Evolutionary conservation across 2,113 vertebrate genomes (phyloP), one percentile per base, ranked within the genome.

Genomic region (Periophthalmus modestus): DNA sequence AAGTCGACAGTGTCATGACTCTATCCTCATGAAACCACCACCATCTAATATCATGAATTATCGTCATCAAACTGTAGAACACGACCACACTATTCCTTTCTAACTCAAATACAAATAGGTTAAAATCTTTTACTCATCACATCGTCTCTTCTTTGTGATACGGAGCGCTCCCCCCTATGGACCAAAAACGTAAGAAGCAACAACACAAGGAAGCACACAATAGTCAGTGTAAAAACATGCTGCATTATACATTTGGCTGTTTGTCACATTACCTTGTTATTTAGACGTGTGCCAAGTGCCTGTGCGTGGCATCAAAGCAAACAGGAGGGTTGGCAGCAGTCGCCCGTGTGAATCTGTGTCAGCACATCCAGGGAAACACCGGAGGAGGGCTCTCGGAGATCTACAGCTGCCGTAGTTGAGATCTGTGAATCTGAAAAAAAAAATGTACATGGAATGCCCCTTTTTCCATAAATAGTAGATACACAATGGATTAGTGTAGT

Each of bases 161-260:
- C 66, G 55, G 70, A 85, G 69, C 23, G 43, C 19, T 39, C 62
- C 88, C n/a, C 85, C 80, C 84, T 19, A 68, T 4, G 73, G 84
- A 77, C 63, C 65, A 65, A 74, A 79, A 72, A 74, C 11, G 13
- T 39, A 81, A 79, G 52, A 72, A 69, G 5, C 82, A 62, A 73
- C 69, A 79, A 73, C 69, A 79, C 1, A 10, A 43, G 39, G 7
- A 43, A 28, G 7, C 7, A 10, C 39, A 7, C 80, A 78, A 78
- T 73, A 54, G 76, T 79, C 77, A 71, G 39, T 55, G 79, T 86
- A 89, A n/a, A n/a, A 89, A 91, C 87, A 89, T 79, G 82, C 28
- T 91, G 77, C 88, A 90, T 90, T 90, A 91, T 91, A 86, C 77
- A 90, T 85, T 91, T 90, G 88, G 88, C 90, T 79, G 78, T 68